Conservation (phyloP, 2,888 invertebrate genomes). For the Euphydryas editha region DNA sequence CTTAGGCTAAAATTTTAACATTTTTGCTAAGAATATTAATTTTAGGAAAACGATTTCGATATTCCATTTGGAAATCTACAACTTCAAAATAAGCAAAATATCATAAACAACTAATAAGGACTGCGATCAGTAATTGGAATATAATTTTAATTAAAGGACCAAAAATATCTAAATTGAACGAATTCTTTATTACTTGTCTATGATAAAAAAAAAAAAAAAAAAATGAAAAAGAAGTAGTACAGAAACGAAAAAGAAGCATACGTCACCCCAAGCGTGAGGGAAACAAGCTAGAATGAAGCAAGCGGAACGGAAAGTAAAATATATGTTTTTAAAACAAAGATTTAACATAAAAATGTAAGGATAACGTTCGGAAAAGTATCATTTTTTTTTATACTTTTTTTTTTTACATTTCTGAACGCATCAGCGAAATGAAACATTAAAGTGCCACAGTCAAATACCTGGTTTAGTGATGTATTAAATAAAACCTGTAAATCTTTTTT, state of each 20-base stretch:
- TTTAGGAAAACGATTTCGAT: too few relatives aligned
- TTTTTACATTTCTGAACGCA: constrained; percentile 2
- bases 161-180: background rate
- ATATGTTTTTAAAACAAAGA: background rate
- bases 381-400: background rate
- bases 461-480: constrained; percentile 46
- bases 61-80: background rate
- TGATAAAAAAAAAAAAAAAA: background rate
- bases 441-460: constrained; percentile 59
- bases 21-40: too few relatives aligned
- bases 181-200: constrained; percentile 3
- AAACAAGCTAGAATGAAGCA: constrained; percentile 66
- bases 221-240: background rate
- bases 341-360: constrained; percentile 28
- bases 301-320: constrained; percentile 55
- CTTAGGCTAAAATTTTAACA: too few relatives aligned
- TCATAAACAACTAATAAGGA: background rate
- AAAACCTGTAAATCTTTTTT: constrained; percentile 49
- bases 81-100: background rate
- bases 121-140: background rate
- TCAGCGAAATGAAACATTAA: constrained; percentile 23
- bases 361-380: background rate
- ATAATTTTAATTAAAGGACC: background rate
- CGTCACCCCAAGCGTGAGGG: constrained; percentile 57
- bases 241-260: constrained; percentile 20